Evolutionary conservation across 1,140 invertebrate genomes (phyloP).

Genomic region (Drosophila parabipectinata): DNA sequence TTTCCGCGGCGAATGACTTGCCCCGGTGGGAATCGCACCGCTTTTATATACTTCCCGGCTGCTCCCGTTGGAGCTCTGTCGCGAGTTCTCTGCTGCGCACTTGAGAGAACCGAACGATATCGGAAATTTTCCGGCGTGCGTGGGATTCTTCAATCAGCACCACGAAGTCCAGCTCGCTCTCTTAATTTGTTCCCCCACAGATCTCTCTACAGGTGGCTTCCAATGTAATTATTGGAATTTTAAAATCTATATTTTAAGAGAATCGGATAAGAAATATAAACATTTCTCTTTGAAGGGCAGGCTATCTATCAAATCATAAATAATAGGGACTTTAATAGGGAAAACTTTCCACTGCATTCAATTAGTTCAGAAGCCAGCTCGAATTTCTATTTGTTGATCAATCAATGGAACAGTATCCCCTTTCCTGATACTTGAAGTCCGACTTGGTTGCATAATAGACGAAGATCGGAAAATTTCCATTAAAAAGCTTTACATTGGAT

Average conservation of each 20-base stretch:
- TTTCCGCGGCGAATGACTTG: constrained; percentile 60
- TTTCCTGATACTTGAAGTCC: constrained; percentile 4
- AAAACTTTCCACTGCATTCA: constrained; percentile 69
- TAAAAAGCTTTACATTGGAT: constrained; percentile 22
- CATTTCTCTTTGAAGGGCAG: neutral
- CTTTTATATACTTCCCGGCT: constrained; percentile 38
- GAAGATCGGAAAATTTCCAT: constrained; percentile 27
- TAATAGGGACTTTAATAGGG: constrained; percentile 8
- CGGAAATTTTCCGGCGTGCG: constrained; percentile 38
- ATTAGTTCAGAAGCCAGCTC: constrained; percentile 56
- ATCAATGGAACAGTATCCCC: constrained; percentile 33
- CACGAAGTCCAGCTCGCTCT: constrained; percentile 1
- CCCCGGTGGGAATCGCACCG: constrained; percentile 23
- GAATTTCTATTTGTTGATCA: constrained; percentile 63
- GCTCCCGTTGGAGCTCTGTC: constrained; percentile 9
- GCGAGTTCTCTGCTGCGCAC: constrained; percentile 14
- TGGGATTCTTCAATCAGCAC: constrained; percentile 25
- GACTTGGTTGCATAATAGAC: constrained; percentile 22
- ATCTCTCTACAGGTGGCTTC: too few species aligned
- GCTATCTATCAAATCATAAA: too few species aligned
- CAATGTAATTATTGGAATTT: too few species aligned
- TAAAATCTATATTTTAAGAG: too few species aligned
- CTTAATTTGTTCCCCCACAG: neutral
- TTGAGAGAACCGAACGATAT: constrained; percentile 34
- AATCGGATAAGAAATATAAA: too few species aligned